These are phyloP conservation scores for Alaudala cheleensis DNA, from an alignment of 2,113 vertebrate species.

Conservation along the genomic window DNA sequence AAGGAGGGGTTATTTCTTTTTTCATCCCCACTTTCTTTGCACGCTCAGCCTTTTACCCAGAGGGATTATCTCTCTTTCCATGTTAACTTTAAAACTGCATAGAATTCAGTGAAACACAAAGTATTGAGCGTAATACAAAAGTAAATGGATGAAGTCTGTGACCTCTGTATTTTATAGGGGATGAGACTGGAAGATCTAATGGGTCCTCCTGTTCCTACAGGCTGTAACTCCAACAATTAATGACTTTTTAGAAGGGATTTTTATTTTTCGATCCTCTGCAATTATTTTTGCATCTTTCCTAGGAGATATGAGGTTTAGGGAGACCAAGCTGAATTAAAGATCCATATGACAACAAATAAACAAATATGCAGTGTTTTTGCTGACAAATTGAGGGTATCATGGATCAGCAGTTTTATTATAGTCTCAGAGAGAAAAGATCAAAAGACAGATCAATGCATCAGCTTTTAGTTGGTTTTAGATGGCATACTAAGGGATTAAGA, in stretches of 20 bases:
- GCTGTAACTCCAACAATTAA: background rate
- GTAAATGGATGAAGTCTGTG: background rate
- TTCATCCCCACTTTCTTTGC: background rate
- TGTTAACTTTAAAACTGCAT: background rate
- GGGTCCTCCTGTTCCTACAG: background rate
- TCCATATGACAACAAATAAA: background rate
- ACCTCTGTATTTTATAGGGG: background rate
- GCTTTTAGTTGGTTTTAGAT: conserved; percentile 34
- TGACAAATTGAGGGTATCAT: conserved; percentile 42
- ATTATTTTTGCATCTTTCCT: background rate
- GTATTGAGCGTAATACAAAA: background rate
- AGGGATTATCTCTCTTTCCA: background rate
- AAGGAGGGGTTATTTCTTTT: background rate
- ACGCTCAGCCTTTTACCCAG: background rate
- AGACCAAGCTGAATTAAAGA: background rate
- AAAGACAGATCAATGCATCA: conserved; percentile 48
- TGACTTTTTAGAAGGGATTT: background rate
- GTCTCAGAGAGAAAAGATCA: conserved; percentile 41
- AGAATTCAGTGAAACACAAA: background rate
- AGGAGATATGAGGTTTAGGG: background rate
- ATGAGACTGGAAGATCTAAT: background rate
- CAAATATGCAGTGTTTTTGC: background rate
- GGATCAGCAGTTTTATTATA: conserved; percentile 53
- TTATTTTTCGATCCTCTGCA: background rate
- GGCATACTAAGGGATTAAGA: conserved; percentile 39